Evolutionary conservation across 2,797 vertebrate species (phyloP), one percentile per base, ranked within the genome.

Genomic region (Cetoscarus ocellatus): DNA sequence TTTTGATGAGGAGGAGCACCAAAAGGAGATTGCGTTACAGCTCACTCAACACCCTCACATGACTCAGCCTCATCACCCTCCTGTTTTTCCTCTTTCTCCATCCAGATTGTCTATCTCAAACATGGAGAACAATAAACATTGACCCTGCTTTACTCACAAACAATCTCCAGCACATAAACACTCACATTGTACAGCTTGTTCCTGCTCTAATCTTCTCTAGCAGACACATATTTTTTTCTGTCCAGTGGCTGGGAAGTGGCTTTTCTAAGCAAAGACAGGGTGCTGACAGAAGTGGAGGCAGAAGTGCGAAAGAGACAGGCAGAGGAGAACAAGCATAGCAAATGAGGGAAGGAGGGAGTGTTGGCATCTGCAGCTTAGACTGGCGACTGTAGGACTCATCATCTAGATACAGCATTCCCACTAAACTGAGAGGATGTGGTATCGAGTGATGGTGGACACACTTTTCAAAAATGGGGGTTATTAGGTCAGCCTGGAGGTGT

Each of bases 21-120:
- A 93, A 94, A 93, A 93, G 92, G 93, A 91, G 91, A 91, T 93
- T 56, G 13, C 17, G 9, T 94, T 94, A 94, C 93, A n/a, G 0
- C 80, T 91, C 86, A 83, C 75, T 92, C 90, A 75, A 83, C 84
- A 13, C 74, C 72, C 75, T 80, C 67, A 70, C 77, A 82, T 67
- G 74, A 74, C 49, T 66, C 67, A 1, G 58, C 69, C 44, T 61
- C 61, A 62, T 17, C 51, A 2, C 52, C 67, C 72, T 47, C 38
- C 10, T 9, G 1, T 19, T 10, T 10, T 9, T 17, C 43, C 14
- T 38, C 49, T 15, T 44, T 43, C 60, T 65, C 61, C 53, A 27
- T 72, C 76, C 80, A 81, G 84, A 78, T 77, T 79, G 68, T 83
- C 75, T 40, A 42, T 83, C 77, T 87, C 82, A 55, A 60, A 67